A percentile compares a stretch with the other conserved stretches of the same genome.
These are phyloP conservation scores for Salminus brasiliensis DNA, from an alignment of 2,113 vertebrate species.

Conservation along the genomic window DNA sequence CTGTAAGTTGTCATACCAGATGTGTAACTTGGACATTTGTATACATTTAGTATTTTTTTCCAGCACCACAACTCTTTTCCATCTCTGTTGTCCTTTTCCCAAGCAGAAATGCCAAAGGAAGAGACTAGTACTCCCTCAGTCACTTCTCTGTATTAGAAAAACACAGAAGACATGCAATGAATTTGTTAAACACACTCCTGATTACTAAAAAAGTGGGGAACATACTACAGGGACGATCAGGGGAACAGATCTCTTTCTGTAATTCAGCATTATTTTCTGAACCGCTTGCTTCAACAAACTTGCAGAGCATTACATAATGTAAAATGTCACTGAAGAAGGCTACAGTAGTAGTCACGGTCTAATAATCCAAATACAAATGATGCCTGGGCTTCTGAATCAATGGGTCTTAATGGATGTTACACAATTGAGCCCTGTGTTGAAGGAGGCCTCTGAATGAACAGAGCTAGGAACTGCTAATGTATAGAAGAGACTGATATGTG, in stretches of 20 bases:
- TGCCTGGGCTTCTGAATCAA: not conserved
- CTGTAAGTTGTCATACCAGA: not conserved
- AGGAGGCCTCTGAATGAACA: not conserved
- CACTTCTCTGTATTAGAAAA: slow-evolving; percentile 51
- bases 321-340: slow-evolving; percentile 13
- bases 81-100: not conserved
- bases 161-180: no score
- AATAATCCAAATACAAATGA: not conserved
- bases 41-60: no score
- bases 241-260: not conserved
- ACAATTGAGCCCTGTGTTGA: not conserved
- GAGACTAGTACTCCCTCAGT: slow-evolving; percentile 44
- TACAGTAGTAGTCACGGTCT: not conserved
- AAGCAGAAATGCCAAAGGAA: not conserved
- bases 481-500: not conserved
- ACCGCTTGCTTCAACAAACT: slow-evolving; percentile 1
- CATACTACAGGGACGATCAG: not conserved
- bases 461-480: slow-evolving; percentile 3
- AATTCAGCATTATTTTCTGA: slow-evolving; percentile 12
- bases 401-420: not conserved
- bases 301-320: not conserved
- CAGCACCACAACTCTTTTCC: no score
- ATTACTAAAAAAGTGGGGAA: not conserved
- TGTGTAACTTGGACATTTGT: no score
- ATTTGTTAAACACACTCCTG: not conserved